Percentiles rank a stretch among this genome's conserved stretches.
These are phyloP conservation scores for Agrotis exclamationis DNA, from an alignment of 2,888 invertebrate species.

Conservation along the genomic window DNA sequence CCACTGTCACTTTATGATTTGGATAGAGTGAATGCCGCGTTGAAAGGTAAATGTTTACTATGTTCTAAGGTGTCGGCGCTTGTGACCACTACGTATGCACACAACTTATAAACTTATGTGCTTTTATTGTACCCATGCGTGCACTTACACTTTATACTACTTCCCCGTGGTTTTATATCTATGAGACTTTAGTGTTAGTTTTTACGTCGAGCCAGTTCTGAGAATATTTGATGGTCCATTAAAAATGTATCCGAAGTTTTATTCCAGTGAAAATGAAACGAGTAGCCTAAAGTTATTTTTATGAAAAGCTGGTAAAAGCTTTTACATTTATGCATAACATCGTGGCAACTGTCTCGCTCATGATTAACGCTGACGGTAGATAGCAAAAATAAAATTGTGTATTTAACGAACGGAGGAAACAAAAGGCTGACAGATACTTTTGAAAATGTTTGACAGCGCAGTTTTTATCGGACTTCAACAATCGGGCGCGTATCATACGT, in stretches of 20 bases:
- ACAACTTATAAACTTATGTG: constrained; percentile 77
- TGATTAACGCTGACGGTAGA: constrained; percentile 69
- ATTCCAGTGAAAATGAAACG: constrained; percentile 44
- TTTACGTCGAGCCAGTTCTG: constrained; percentile 18
- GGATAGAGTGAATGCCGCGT: constrained; percentile 89
- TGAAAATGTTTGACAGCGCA: constrained; percentile 56
- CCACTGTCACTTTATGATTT: constrained; percentile 89
- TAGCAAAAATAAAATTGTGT: constrained; percentile 65
- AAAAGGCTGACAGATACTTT: constrained; percentile 65
- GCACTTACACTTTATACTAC: constrained; percentile 46
- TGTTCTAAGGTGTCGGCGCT: constrained; percentile 80
- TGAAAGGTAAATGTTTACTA: constrained; percentile 89
- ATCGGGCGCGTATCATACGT: constrained; percentile 47
- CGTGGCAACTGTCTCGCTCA: constrained; percentile 63
- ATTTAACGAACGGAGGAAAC: constrained; percentile 58
- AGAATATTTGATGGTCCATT: constrained; percentile 32
- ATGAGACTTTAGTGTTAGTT: constrained; percentile 33
- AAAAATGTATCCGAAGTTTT: constrained; percentile 31
- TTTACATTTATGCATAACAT: constrained; percentile 68
- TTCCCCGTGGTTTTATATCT: constrained; percentile 50
- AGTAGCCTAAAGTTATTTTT: constrained; percentile 45
- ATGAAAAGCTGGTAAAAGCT: constrained; percentile 68
- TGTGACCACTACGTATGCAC: constrained; percentile 71
- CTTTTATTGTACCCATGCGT: constrained; percentile 71
- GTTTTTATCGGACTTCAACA: constrained; percentile 63